Evolutionary conservation across 2,888 invertebrate genomes (phyloP), one percentile per base, ranked within the genome.

Genomic region (Tolmerus cingulatus): DNA sequence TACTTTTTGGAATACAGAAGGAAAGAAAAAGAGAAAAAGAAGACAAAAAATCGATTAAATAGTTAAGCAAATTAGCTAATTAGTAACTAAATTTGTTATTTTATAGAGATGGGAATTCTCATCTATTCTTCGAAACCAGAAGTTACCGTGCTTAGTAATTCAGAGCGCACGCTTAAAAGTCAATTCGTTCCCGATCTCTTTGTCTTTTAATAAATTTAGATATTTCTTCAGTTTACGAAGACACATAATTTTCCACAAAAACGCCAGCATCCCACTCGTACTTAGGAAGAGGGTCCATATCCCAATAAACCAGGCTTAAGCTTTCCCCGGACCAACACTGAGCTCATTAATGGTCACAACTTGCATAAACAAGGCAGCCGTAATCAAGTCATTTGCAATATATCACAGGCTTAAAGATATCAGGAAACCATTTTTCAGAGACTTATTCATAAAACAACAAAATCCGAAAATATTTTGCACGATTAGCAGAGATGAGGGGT

Each of bases 381-480:
- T 81, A 81, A 81, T 81, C 81, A 81, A 81, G 81, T 81, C 81
- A 81, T 81, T 81, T 81, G 81, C 51, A 81, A 51, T 81, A 81
- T 51, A 55, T 81, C 81, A 81, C 55, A 1, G 81, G 81, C 81
- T 81, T 81, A 81, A 51, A 51, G 81, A 81, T 55, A 81, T 81
- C 81, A 81, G 81, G 23, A 81, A 81, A 81, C 81, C 23, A 81
- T 51, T 81, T 81, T 27, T 27, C 37, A 55, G 43, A 30, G 43
- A 81, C 51, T 81, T 81, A 81, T 81, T 81, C 81, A 81, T 81
- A 81, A 81, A 81, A 81, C 81, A 81, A 55, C 81, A 34, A 27
- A 78, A 81, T 81, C n/a, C 23, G 81, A 27, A 30, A 81, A 81
- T 81, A 81, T 81, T 81, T 81, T 81, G 81, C 55, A 51, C 81